Conservation (phyloP, 2,888 invertebrate species). For the Pteria penguin region DNA sequence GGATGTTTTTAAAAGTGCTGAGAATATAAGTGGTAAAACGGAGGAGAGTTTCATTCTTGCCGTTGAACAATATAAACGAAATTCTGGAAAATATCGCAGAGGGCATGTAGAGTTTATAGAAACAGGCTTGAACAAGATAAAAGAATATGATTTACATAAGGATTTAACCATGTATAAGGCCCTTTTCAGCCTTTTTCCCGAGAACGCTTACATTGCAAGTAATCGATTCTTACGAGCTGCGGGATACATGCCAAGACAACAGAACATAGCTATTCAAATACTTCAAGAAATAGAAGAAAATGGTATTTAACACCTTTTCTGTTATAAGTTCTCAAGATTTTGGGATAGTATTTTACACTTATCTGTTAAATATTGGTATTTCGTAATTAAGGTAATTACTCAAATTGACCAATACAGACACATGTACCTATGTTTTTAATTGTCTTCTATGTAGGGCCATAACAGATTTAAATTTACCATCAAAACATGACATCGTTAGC, state of each 20-base stretch:
- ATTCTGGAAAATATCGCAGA: constrained; percentile 85
- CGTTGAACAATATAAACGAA: constrained; percentile 84
- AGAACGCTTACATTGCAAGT: constrained; percentile 87
- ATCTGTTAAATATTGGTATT: too few species aligned
- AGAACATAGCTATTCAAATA: constrained; percentile 94
- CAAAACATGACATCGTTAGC: too few species aligned
- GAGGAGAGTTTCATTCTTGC: constrained; percentile 66
- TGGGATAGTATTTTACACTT: too few species aligned
- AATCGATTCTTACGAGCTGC: constrained; percentile 92
- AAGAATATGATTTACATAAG: constrained; percentile 92
- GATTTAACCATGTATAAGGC: constrained; percentile 87
- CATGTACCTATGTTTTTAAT: too few species aligned
- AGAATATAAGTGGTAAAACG: constrained; percentile 1
- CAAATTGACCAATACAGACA: too few species aligned
- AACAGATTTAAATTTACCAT: too few species aligned
- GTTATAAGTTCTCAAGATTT: too few species aligned
- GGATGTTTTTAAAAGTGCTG: background rate
- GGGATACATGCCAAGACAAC: constrained; percentile 96
- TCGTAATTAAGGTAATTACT: too few species aligned
- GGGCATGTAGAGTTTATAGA: constrained; percentile 97
- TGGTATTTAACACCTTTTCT: too few species aligned
- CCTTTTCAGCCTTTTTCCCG: constrained; percentile 89
- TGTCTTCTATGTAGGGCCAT: too few species aligned
- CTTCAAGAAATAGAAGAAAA: constrained; percentile 97
- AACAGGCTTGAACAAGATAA: constrained; percentile 92